Evolutionary conservation across 2,113 vertebrate species (phyloP).

Genomic region (Pipra filicauda): DNA sequence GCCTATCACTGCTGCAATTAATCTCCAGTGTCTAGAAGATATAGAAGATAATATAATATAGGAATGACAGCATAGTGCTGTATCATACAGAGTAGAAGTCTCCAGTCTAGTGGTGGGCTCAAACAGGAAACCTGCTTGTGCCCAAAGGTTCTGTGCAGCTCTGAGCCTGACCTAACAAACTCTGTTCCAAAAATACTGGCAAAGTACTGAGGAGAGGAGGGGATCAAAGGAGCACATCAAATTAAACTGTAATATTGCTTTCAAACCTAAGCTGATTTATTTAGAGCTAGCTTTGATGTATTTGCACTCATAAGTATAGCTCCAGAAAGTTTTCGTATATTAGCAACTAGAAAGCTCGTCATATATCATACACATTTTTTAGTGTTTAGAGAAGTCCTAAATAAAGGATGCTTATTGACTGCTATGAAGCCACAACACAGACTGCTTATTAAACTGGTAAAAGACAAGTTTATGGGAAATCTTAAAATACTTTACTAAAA

Average conservation of each 20-base stretch:
- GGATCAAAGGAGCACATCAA: constrained; percentile 15
- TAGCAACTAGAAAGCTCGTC: background rate
- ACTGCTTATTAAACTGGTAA: background rate
- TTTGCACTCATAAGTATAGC: background rate
- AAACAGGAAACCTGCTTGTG: background rate
- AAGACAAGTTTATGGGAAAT: background rate
- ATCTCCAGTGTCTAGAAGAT: background rate
- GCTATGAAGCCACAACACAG: background rate
- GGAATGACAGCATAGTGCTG: background rate
- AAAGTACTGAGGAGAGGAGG: background rate
- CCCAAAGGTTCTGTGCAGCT: background rate
- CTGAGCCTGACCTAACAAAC: background rate
- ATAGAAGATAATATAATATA: background rate
- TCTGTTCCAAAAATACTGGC: background rate
- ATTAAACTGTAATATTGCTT: constrained; percentile 20
- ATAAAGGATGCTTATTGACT: background rate
- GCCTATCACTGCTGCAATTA: background rate
- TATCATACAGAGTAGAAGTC: background rate
- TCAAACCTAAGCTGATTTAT: constrained; percentile 48
- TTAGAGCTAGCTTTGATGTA: constrained; percentile 30
- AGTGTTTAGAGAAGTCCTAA: background rate
- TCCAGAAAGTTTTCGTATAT: background rate
- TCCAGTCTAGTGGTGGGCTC: background rate
- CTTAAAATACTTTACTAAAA: background rate
- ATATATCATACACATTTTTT: background rate